Base-by-base conservation (phyloP, 2,113 vertebrate genomes). In the Picathartes gymnocephalus region DNA sequence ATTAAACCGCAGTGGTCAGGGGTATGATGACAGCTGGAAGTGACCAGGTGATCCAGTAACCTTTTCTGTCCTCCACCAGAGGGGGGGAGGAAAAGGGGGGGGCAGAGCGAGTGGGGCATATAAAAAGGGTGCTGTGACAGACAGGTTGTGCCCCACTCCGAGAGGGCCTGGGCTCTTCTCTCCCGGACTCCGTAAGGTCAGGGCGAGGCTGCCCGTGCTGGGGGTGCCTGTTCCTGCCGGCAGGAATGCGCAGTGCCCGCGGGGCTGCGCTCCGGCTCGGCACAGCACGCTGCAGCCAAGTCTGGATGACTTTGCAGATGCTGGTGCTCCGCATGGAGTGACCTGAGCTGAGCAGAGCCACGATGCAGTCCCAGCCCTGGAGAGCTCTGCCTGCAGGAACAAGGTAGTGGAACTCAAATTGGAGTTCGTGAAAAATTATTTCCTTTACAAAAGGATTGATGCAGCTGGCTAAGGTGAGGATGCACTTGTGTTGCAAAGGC, bases 271-370 rank as follows among this genome's bases (percentile, higher is more conserved):
- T 88, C 31, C 54, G 13, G 47, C 35, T 51, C 33, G 24, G 91
- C 61, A 18, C 45, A 13, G 61, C 48, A 8, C 45, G 17, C 48
- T 0, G 45, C 81, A 70, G 92, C 85, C 93, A 88, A 90, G 80
- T 13, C 71, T 20, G 4, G 22, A 82, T 97, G 93, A 95, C 94
- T 97, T 76, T 94, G 95, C 91, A 95, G 95, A 91, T 92, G 78
- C 58, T 86, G 74, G 39, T 21, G 47, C 60, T 81, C 65, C 10
- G 2, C 50, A 11, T 12, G 73, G 31, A 47, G 31, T 78, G 78
- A 77, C 68, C 85, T 6, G 87, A 95, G 73, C 81, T 11, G 81
- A 89, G 89, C 91, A 11, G 48, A 90, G 74, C 78, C 61, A 1
- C 9, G 44, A 39, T 69, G 81, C 74, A 50, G 84, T 76, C 39